phyloP scores from a whole-genome alignment of 2,113 vertebrate genomes.

The Ursus arctos region DNA sequence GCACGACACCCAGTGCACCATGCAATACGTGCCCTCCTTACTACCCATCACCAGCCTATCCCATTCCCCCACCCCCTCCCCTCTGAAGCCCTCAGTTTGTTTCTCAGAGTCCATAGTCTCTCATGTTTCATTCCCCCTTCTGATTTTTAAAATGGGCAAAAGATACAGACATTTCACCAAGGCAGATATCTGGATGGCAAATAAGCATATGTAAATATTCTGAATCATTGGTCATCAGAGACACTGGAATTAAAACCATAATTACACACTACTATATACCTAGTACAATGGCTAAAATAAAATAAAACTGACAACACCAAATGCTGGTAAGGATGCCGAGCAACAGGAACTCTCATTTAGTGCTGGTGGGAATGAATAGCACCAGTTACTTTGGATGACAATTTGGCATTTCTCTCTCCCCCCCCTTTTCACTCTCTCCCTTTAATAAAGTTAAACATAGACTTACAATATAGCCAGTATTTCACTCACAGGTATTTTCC shows the following conservation, averaged over 20 bases:
- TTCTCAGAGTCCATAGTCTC: too few species aligned
- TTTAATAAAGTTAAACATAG: neutral
- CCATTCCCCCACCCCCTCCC: too few species aligned
- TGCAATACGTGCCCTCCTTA: too few species aligned
- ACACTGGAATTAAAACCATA: neutral
- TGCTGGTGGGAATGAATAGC: neutral
- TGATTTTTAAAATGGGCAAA: neutral
- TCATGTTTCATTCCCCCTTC: too few species aligned
- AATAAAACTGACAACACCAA: neutral
- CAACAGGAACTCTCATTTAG: neutral
- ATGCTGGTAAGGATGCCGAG: neutral
- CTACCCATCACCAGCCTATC: too few species aligned
- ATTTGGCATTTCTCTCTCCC: neutral
- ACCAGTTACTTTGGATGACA: neutral
- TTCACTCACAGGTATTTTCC: neutral
- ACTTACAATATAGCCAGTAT: neutral
- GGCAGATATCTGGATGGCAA: neutral
- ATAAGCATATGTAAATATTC: neutral
- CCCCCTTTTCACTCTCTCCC: too few species aligned
- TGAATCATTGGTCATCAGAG: neutral
- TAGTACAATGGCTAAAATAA: neutral
- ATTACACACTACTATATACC: neutral
- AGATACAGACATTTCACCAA: neutral
- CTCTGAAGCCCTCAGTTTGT: too few species aligned
- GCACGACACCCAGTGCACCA: too few species aligned